Conservation (phyloP, 64 coral and sea anemone genomes). For the Catalaphyllia jardinei region DNA sequence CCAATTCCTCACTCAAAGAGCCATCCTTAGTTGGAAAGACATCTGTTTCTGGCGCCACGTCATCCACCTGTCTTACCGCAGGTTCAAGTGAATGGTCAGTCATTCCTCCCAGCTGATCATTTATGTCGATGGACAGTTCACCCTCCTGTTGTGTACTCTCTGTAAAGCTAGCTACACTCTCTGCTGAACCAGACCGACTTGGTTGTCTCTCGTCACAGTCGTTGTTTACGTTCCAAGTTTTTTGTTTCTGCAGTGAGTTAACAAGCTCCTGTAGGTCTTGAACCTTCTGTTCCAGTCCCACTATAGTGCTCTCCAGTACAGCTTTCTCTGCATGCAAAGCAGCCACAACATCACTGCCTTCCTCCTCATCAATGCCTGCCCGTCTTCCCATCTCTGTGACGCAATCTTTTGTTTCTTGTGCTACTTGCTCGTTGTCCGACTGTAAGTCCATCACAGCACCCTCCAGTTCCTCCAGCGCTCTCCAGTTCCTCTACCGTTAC, state of each 20-base stretch:
- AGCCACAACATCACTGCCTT: constrained; percentile 63
- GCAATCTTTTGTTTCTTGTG: constrained; percentile 79
- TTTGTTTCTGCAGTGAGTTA: constrained; percentile 6
- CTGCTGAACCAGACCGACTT: constrained; percentile 16
- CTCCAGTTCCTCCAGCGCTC: constrained; percentile 80
- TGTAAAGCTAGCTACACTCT: constrained; percentile 23
- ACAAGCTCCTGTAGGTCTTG: constrained; percentile 75
- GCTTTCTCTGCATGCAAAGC: constrained; percentile 89
- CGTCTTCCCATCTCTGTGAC: constrained; percentile 83
- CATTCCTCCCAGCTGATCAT: not conserved
- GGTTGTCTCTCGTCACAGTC: constrained; percentile 18
- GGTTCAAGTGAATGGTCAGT: not conserved
- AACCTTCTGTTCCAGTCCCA: constrained; percentile 90
- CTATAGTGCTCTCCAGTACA: constrained; percentile 89
- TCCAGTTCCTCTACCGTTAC: constrained; percentile 83
- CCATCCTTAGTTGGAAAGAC: not conserved
- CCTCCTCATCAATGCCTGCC: constrained; percentile 59
- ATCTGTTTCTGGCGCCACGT: not conserved
- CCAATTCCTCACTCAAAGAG: not conserved
- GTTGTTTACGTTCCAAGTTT: constrained; percentile 25
- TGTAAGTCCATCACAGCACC: constrained; percentile 74
- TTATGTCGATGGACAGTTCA: not conserved
- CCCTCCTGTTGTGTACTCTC: not conserved
- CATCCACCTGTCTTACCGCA: not conserved
- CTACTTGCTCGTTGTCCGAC: constrained; percentile 87